Percentiles rank a stretch among this genome's conserved stretches.
These are phyloP conservation scores for Microplitis mediator DNA, from an alignment of 1,140 invertebrate genomes.

Conservation along the genomic window DNA sequence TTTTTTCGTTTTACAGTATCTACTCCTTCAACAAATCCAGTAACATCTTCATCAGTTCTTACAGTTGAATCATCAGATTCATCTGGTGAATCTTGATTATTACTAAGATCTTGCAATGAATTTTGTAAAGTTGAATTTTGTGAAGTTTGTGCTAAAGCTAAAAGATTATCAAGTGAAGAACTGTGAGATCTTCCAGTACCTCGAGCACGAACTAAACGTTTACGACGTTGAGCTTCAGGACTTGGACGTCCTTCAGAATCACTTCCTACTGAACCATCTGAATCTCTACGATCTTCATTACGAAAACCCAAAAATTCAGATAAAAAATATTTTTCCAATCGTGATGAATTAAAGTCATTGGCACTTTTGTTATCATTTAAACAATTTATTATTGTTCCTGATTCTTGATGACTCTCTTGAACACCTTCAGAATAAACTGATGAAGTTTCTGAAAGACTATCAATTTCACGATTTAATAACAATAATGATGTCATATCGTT, in stretches of 20 bases:
- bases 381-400: conserved; percentile 47
- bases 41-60: conserved; percentile 74
- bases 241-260: conserved; percentile 86
- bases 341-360: conserved; percentile 77
- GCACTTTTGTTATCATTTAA: conserved; percentile 63
- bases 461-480: conserved; percentile 60
- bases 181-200: conserved; percentile 81
- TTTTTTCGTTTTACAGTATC: conserved; percentile 87
- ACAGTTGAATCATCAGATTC: conserved; percentile 74
- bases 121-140: conserved; percentile 56
- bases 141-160: conserved; percentile 62
- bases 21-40: conserved; percentile 73
- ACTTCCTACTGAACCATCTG: conserved; percentile 81
- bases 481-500: neutral
- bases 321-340: conserved; percentile 89
- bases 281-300: conserved; percentile 72
- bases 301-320: conserved; percentile 81
- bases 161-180: conserved; percentile 77
- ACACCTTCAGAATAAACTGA: conserved; percentile 84
- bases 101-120: conserved; percentile 56
- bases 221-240: conserved; percentile 79
- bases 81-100: conserved; percentile 50
- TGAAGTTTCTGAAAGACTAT: conserved; percentile 84
- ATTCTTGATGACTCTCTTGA: conserved; percentile 67
- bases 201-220: conserved; percentile 76